Evolutionary conservation across 2,888 invertebrate species (phyloP), one percentile per base, ranked within the genome.

Genomic region (Thecocarcelia acutangulata): DNA sequence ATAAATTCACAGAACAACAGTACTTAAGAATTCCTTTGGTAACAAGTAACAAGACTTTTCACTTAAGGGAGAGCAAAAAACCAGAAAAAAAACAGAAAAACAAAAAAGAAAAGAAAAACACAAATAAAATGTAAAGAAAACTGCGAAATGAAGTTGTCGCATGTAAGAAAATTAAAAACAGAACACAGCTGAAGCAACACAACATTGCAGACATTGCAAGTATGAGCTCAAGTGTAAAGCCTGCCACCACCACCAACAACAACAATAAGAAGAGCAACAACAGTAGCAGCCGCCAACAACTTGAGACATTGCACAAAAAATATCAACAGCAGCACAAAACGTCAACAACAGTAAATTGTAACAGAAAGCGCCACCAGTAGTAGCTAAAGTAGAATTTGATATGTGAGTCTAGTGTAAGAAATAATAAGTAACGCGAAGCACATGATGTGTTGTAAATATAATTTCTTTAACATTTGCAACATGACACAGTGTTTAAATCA

Each of bases 171-270:
- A 46, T 69, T 63, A 73, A 74, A 64, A 74, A 58, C 50, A 50
- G 66, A 76, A 68, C 85, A 84, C 85, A 86, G 78, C 83, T 83
- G 70, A 84, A 85, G 75, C 84, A 84, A 83, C 76, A 73, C 24
- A 84, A 69, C 74, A 84, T 63, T 83, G 80, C 72, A 82, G 78
- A 83, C 83, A 84, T 82, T 73, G 66, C 80, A 73, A 83, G 82
- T 78, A 83, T 84, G 83, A 84, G 83, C 81, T 81, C 75, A 82
- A 79, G 81, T 83, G 81, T 72, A 78, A 79, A 75, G 75, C 72
- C 75, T 75, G 70, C 59, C 56, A 58, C 69, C 74, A 74, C 24
- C 74, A 69, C 15, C 42, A 76, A 15, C 33, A 33, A 33, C 33
- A 24, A 24, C 24, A 24, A 24, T 5, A 24, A 24, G 3, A 24